Base-by-base conservation (phyloP, 2,797 vertebrate species). In the Sus cebifrons region DNA sequence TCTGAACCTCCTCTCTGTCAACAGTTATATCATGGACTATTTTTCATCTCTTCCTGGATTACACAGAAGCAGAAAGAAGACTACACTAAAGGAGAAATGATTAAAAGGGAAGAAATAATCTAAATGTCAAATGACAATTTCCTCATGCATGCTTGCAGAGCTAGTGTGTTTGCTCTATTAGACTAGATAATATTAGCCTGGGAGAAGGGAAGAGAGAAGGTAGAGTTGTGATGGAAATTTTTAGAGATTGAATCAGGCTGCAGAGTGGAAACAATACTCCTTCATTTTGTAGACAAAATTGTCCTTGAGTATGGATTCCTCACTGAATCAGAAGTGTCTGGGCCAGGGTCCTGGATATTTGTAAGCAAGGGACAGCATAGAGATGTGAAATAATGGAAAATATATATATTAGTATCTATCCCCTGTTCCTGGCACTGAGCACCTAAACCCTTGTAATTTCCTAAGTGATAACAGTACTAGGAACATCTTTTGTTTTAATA, bases 111-210 rank as follows among this genome's bases (percentile, higher is more conserved):
- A 56, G 10, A 54, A 52, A 49, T 75, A 36, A 89, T 40, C 23
- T 70, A 85, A 85, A 64, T 56, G 65, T 86, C 58, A 91, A 64
- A 56, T 23, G 11, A 90, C 40, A 10, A 79, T 56, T 86, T 79
- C 71, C 54, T 90, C 13, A 23, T 56, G 65, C 49, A 52, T 86
- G n/a, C n/a, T 56, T 94, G 20, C 58, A 29, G 56, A 95, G 36
- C 11, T 86, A 56, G 64, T n/a, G 29, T 16, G 32, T 86, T 79
- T 90, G 18, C n/a, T 85, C 73, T 12, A 56, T 71, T 79, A 71
- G 40, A 56, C 54, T 89, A 84, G 62, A 65, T 88, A 82, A 88
- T 87, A 81, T 14, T 77, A 67, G 8, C 70, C 86, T 84, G 18
- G 0, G 14, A 71, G 15, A 36, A 67, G 5, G 21, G 65, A 49